Conservation (phyloP, 2,888 invertebrate genomes). For the Digitonthophagus gazella region DNA sequence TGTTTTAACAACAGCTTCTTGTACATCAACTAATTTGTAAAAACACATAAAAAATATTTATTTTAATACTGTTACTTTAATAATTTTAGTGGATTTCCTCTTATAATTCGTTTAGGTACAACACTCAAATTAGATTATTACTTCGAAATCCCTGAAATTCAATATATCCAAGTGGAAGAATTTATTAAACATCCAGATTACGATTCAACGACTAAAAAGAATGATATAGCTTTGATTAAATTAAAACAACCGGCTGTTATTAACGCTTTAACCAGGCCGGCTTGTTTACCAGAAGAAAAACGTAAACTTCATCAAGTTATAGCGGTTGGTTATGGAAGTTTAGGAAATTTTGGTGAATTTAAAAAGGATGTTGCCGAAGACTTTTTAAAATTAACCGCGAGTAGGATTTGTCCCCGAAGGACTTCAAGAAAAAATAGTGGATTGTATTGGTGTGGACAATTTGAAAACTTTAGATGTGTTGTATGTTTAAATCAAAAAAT, state of each 20-base stretch:
- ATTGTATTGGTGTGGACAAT: neutral
- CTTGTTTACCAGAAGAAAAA: conserved; percentile 8
- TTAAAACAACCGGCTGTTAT: neutral
- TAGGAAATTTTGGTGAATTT: neutral
- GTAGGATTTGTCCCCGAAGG: neutral
- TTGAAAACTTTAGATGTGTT: neutral
- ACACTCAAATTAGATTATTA: conserved; percentile 15
- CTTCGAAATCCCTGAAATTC: conserved; percentile 17
- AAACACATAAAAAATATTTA: conserved; percentile 2
- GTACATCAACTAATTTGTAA: conserved; percentile 40
- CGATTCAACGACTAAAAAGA: conserved; percentile 29
- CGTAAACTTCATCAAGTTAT: conserved; percentile 1
- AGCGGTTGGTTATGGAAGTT: conserved; percentile 22
- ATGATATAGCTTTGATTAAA: conserved; percentile 1
- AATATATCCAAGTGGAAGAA: conserved; percentile 17
- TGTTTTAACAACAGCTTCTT: conserved; percentile 66
- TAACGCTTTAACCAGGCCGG: conserved; percentile 21
- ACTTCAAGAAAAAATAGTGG: neutral
- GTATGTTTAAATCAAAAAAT: neutral
- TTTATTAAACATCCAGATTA: conserved; percentile 44
- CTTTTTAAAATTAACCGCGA: neutral
- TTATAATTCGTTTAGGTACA: conserved; percentile 51
- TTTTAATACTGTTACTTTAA: neutral
- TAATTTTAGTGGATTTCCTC: conserved; percentile 43
- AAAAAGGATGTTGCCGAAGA: neutral